Conservation (phyloP, 2,113 vertebrate genomes). For the Daboia siamensis region DNA sequence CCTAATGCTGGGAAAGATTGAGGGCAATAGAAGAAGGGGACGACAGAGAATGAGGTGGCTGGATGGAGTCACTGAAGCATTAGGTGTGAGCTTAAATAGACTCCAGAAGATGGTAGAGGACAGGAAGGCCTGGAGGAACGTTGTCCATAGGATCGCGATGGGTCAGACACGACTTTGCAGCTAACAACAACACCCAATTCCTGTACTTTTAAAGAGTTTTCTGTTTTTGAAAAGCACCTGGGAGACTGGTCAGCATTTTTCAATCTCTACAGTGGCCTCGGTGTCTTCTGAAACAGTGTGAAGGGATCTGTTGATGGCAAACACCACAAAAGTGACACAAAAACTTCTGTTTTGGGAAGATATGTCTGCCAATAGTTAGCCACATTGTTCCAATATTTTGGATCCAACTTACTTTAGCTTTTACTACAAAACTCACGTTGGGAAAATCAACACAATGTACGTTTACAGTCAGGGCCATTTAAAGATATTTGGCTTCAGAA, state of each 20-base stretch:
- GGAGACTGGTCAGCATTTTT: neutral
- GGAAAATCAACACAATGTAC: neutral
- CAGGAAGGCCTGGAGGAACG: no score
- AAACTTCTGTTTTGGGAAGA: neutral
- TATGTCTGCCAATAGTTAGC: neutral
- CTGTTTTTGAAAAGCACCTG: neutral
- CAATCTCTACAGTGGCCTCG: neutral
- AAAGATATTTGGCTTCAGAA: neutral
- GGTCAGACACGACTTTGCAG: no score
- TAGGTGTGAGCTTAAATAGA: no score
- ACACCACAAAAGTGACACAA: neutral
- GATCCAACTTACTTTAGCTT: neutral
- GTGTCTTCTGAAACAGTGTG: neutral
- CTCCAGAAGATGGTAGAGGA: no score
- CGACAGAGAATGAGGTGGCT: no score
- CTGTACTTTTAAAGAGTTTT: neutral
- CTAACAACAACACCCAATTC: neutral
- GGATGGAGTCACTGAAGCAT: no score
- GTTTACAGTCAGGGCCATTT: neutral
- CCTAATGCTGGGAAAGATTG: no score
- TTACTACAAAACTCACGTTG: neutral
- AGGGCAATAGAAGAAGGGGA: no score
- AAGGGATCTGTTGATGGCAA: neutral
- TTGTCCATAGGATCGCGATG: no score
- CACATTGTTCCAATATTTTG: neutral